Evolutionary conservation across 2,888 invertebrate genomes (phyloP).

Genomic region (Ferrisia virgata): DNA sequence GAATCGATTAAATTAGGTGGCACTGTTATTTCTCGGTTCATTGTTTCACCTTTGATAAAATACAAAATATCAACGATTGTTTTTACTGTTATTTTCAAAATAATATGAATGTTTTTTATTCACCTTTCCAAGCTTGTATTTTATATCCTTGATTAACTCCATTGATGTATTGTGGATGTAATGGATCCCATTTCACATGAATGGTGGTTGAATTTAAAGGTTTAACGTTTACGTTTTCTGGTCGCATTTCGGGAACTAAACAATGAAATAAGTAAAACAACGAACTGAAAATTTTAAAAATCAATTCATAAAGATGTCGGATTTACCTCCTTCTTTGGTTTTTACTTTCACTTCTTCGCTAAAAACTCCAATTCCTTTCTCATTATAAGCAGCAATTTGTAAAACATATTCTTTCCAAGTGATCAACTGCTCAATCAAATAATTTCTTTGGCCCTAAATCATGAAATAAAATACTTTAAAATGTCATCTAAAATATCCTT

Average conservation of each 20-base stretch:
- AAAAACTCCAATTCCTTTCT: constrained; percentile 90
- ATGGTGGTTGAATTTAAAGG: constrained; percentile 83
- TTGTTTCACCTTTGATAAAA: constrained; percentile 51
- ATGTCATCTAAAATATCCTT: not conserved
- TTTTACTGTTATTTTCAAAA: not conserved
- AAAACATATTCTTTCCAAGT: constrained; percentile 98
- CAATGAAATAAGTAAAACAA: not conserved
- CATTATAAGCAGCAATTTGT: constrained; percentile 94
- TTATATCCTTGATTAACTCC: constrained; percentile 97
- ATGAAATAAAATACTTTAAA: constrained; percentile 23
- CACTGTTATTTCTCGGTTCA: constrained; percentile 74
- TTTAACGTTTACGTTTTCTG: constrained; percentile 73
- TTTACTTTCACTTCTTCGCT: constrained; percentile 88
- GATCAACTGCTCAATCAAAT: constrained; percentile 85
- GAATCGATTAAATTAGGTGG: constrained; percentile 86
- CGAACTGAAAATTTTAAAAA: not conserved
- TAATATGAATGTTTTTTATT: constrained; percentile 49
- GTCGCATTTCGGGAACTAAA: constrained; percentile 82
- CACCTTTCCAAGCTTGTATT: constrained; percentile 74
- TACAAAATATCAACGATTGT: not conserved
- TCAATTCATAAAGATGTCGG: not conserved
- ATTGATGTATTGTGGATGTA: constrained; percentile 95
- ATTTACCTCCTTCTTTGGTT: constrained; percentile 82
- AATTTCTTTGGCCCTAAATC: constrained; percentile 74
- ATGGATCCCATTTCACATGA: constrained; percentile 89